Conservation (phyloP, 2,888 invertebrate species). For the Opisthograptis luteolata region DNA sequence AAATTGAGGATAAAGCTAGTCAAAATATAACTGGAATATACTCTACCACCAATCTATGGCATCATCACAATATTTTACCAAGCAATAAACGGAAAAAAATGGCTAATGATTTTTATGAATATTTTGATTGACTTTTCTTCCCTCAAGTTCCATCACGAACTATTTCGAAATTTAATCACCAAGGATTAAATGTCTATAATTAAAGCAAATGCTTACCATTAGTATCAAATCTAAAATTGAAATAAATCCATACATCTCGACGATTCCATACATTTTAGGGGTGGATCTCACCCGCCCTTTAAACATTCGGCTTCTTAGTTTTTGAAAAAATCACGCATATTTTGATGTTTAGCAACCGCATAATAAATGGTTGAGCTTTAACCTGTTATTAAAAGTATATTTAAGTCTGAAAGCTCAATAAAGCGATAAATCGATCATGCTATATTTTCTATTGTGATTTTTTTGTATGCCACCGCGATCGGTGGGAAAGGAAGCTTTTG, state of each 20-base stretch:
- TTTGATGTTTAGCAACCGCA: constrained; percentile 75
- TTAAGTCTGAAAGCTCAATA: constrained; percentile 64
- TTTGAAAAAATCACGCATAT: constrained; percentile 58
- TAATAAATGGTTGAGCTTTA: constrained; percentile 62
- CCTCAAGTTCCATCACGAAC: constrained; percentile 22
- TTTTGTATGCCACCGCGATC: constrained; percentile 30
- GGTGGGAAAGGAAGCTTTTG: constrained; percentile 8
- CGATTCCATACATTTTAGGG: constrained; percentile 36
- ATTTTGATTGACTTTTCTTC: neutral
- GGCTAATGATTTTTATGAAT: neutral
- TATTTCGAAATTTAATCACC: constrained; percentile 53
- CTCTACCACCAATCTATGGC: too few species aligned
- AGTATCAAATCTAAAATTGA: constrained; percentile 60
- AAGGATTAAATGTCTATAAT: constrained; percentile 62
- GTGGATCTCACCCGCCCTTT: constrained; percentile 59
- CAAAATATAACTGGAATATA: too few species aligned
- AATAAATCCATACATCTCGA: constrained; percentile 59
- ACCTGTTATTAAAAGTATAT: constrained; percentile 74
- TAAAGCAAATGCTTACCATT: constrained; percentile 59
- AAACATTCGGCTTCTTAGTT: constrained; percentile 34
- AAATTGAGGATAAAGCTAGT: too few species aligned
- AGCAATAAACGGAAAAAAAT: too few species aligned
- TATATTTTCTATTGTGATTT: constrained; percentile 45
- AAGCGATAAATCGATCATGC: constrained; percentile 66
- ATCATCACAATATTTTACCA: too few species aligned